Evolutionary conservation across 2,888 invertebrate genomes (phyloP), one percentile per base, ranked within the genome.

Genomic region (Xanthostigma xanthostigma): DNA sequence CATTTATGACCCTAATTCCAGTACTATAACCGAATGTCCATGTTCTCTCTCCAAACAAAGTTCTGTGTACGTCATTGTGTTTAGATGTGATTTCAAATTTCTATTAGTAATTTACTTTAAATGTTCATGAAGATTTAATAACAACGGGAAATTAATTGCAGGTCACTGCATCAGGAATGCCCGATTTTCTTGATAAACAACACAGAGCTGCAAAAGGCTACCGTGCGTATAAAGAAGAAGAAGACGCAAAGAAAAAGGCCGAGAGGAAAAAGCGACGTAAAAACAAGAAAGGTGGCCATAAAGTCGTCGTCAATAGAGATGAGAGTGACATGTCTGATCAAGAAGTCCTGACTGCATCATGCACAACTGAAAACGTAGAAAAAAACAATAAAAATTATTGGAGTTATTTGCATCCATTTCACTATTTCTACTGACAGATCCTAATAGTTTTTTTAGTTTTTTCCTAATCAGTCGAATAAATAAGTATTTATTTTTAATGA

Each of bases 141-240:
- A 27, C 27, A 27, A 27, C 6, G 27, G 27, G 6, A 27, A 27
- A 27, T 27, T 1, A 27, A 27, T 27, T 27, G 27, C 27, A 27
- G 27, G 27, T 81, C 0, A 75, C 80, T 0, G 78, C 79, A 53
- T 71, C 76, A 60, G 88, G 84, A 33, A 81, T 87, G 65, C 88
- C 89, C 1, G 81, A 84, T 50, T 89, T 83, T 64, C 66, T 89
- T 35, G 70, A 70, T 53, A 74, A 77, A 54, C 78, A 88, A 73
- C 70, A 86, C 50, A 65, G 68, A 40, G 88, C 88, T 8, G 80
- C 86, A 2, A 69, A 69, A 50, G 70, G 76, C 49, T 84, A 84
- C 60, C 71, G 72, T 50, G 60, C 64, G 27, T 75, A 76, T 57
- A 11, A 35, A 45, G 39, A 33, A 14, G 38, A 41, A 35, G 36